Base-by-base conservation (phyloP, 1,140 invertebrate species). In the Adelges cooleyi region DNA sequence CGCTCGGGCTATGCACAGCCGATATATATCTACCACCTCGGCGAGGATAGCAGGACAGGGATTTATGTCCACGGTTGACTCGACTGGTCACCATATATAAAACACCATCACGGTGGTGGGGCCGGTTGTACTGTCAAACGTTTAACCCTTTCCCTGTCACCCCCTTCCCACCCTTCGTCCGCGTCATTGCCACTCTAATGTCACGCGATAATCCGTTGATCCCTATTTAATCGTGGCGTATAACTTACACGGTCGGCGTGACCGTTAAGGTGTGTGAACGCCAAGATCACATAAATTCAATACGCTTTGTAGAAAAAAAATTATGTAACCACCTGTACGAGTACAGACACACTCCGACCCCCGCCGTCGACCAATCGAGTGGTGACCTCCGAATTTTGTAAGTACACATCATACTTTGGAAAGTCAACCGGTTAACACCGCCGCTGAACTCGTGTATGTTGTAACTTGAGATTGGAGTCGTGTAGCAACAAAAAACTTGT, bases 191-290 rank as follows among this genome's bases (percentile, higher is more conserved):
- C n/a, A 27, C 52, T 27, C 36, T 56, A 56, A 42, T 44, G 38
- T 56, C 38, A 22, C 23, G 53, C 53, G 15, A 33, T 56, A 56
- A 56, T 56, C 53, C 36, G 40, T 56, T 56, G 53, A 56, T 56
- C 53, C 40, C 53, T 33, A n/a, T n/a, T 56, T 56, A 42, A 56
- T 38, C n/a, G 52, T 2, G 52, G 36, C 38, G 40, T 42, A 56
- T 40, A 42, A 42, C 52, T 56, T 56, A 38, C 29, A 33, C 50
- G n/a, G 20, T 29, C 27, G 50, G 20, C 38, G 17, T 54, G 52
- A 54, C 52, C 52, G 29, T 15, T 33, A 11, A 29, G 6, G 25
- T 17, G 50, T 52, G n/a, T n/a, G n/a, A n/a, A n/a, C n/a, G n/a
- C n/a, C n/a, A n/a, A n/a, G n/a, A n/a, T n/a, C n/a, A n/a, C n/a